Percentiles rank a stretch among this genome's conserved stretches.
phyloP scores from a whole-genome alignment of 1,140 invertebrate genomes.

The Drosophila burlai region DNA sequence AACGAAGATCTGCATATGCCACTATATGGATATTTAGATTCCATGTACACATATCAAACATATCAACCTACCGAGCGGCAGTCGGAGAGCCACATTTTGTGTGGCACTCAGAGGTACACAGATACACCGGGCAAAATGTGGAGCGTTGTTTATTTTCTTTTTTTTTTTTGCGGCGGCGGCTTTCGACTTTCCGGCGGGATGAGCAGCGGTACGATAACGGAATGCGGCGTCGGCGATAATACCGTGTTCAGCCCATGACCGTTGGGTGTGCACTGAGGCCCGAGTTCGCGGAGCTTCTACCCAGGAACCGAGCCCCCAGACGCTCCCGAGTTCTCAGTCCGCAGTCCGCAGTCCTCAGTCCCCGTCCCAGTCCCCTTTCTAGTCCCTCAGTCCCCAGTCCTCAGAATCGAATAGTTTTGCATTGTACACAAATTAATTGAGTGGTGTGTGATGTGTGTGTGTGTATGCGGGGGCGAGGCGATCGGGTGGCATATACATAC shows the following conservation, averaged over 20 bases:
- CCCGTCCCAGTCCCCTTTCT: too few species aligned
- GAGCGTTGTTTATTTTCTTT: slow-evolving; percentile 1
- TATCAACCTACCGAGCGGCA: slow-evolving; percentile 66
- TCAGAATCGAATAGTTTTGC: slow-evolving; percentile 69
- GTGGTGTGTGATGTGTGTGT: slow-evolving; percentile 27
- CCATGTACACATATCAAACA: background rate
- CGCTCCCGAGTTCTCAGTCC: slow-evolving; percentile 4
- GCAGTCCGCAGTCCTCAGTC: background rate
- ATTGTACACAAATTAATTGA: slow-evolving; percentile 78
- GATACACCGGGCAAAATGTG: background rate
- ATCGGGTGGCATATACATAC: background rate
- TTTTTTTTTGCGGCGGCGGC: background rate
- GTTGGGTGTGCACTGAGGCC: slow-evolving; percentile 59
- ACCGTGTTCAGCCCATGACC: slow-evolving; percentile 75
- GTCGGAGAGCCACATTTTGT: slow-evolving; percentile 73
- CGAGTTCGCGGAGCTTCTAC: slow-evolving; percentile 28
- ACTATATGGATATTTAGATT: background rate
- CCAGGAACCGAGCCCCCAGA: slow-evolving; percentile 24
- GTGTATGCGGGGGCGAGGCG: slow-evolving; percentile 8
- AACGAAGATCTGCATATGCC: background rate
- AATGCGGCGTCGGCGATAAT: slow-evolving; percentile 43
- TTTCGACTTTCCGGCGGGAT: slow-evolving; percentile 12
- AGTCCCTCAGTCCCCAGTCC: background rate
- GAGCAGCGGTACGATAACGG: slow-evolving; percentile 30
- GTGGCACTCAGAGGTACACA: background rate